These are phyloP conservation scores for Serilophus lunatus DNA, from an alignment of 2,113 vertebrate species.

Conservation along the genomic window DNA sequence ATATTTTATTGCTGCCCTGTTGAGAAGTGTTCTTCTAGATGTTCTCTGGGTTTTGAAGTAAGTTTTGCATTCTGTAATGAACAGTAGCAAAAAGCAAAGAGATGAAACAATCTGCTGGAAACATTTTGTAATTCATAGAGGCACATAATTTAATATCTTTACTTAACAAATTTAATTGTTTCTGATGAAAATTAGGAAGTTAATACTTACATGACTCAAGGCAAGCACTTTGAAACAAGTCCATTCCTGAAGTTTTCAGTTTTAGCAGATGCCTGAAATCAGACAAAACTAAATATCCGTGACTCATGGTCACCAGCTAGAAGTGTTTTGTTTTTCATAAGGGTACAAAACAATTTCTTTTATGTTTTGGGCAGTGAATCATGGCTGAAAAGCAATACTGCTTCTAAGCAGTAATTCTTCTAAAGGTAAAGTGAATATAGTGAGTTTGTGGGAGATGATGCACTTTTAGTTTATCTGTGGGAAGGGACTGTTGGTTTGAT, in stretches of 20 bases:
- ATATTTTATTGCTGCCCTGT: background rate
- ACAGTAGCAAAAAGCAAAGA: background rate
- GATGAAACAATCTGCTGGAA: background rate
- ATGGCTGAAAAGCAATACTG: background rate
- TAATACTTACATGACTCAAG: background rate
- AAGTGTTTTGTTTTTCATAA: background rate
- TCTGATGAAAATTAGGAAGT: background rate
- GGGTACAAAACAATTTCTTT: background rate
- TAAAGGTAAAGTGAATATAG: background rate
- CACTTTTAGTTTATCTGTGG: background rate
- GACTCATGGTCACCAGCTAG: background rate
- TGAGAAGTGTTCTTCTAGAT: background rate
- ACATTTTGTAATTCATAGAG: background rate
- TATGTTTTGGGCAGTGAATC: background rate
- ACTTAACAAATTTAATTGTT: background rate
- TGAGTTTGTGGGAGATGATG: background rate
- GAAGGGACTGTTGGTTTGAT: background rate
- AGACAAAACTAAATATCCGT: background rate
- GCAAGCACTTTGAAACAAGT: constrained; percentile 24
- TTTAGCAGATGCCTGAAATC: background rate
- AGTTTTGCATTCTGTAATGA: background rate
- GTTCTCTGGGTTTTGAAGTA: background rate
- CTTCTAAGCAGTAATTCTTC: background rate
- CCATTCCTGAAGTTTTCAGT: constrained; percentile 18
- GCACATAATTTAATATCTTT: background rate